A percentile compares a stretch with the other conserved stretches of the same genome.
Evolutionary conservation across 92 coral and sea anemone species (phyloP).

Genomic region (Diadumene lineata): DNA sequence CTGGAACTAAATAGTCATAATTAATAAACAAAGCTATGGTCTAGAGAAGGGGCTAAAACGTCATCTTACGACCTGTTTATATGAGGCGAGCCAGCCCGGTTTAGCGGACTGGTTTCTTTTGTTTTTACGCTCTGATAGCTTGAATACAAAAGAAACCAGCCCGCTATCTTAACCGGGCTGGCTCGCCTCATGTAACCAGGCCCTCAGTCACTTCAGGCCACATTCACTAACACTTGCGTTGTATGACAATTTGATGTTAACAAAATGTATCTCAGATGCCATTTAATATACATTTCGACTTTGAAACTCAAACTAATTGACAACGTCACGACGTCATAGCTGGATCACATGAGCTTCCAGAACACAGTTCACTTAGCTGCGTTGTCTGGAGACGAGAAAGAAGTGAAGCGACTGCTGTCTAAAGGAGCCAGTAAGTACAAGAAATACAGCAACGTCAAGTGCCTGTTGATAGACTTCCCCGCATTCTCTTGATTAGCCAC

Average conservation of each 20-base stretch:
- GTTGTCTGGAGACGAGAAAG: conserved; percentile 30
- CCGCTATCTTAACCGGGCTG: too few relatives aligned
- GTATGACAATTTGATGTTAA: background rate
- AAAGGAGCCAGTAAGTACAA: conserved; percentile 27
- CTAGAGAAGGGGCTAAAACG: background rate
- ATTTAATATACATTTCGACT: background rate
- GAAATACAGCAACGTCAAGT: background rate
- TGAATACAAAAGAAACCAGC: too few relatives aligned
- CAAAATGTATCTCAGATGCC: background rate
- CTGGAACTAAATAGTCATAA: too few relatives aligned
- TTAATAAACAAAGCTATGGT: too few relatives aligned
- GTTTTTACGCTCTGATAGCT: too few relatives aligned
- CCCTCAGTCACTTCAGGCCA: background rate
- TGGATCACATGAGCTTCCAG: conserved; percentile 8
- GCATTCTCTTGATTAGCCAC: too few relatives aligned
- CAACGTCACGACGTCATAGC: too few relatives aligned
- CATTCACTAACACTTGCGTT: background rate
- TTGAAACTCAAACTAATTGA: too few relatives aligned
- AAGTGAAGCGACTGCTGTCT: conserved; percentile 24
- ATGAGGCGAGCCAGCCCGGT: too few relatives aligned
- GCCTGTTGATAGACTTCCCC: background rate
- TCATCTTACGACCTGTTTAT: too few relatives aligned
- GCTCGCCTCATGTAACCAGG: too few relatives aligned
- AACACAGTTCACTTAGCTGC: conserved; percentile 40
- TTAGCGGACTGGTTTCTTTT: too few relatives aligned